phyloP scores from a whole-genome alignment of 37 sponge, comb jelly and placozoan genomes.

The Hormiphora californensis region DNA sequence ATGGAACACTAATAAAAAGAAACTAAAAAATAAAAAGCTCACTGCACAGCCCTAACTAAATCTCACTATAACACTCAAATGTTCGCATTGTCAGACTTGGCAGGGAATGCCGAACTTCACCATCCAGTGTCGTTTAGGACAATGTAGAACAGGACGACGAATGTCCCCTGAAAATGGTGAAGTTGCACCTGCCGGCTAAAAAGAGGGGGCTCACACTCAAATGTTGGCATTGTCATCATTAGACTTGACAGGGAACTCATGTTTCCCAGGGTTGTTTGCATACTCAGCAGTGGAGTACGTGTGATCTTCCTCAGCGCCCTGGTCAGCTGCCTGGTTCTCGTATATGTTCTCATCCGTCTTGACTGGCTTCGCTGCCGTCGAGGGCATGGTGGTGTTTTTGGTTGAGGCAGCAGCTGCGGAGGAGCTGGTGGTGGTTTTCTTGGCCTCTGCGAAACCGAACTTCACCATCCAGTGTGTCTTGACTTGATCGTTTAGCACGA shows the following conservation, averaged over 20 bases:
- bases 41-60: too few relatives aligned
- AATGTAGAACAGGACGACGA: slow-evolving; percentile 49
- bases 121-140: slow-evolving; percentile 52
- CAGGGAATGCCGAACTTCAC: slow-evolving; percentile 41
- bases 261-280: background rate
- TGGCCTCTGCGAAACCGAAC: slow-evolving; percentile 16
- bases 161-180: background rate
- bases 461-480: slow-evolving; percentile 45
- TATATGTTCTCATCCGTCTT: slow-evolving; percentile 18
- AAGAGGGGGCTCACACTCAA: background rate
- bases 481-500: slow-evolving; percentile 47
- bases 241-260: slow-evolving; percentile 44
- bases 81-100: too few relatives aligned
- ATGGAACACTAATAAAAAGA: too few relatives aligned
- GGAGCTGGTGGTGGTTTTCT: slow-evolving; percentile 19
- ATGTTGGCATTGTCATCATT: slow-evolving; percentile 34
- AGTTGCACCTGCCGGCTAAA: background rate
- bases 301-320: slow-evolving; percentile 10
- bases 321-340: background rate
- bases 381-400: background rate
- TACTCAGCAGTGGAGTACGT: slow-evolving; percentile 45
- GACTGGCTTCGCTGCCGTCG: background rate
- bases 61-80: too few relatives aligned
- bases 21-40: too few relatives aligned
- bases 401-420: slow-evolving; percentile 10